phyloP scores from a whole-genome alignment of 2,797 vertebrate genomes.

The Darevskia nairensis region DNA sequence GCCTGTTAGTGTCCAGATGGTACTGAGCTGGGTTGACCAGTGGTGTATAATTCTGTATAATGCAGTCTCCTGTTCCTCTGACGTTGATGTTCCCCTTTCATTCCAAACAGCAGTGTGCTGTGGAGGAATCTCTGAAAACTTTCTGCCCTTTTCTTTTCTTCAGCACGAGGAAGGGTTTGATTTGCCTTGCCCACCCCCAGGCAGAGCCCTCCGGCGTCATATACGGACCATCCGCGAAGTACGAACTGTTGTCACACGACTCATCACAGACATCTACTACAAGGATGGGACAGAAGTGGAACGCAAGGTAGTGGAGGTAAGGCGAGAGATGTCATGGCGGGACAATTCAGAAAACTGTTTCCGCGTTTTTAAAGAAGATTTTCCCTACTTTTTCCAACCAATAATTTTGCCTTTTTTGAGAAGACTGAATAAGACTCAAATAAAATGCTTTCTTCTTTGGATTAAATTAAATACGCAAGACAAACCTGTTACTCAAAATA shows the following conservation, averaged over 20 bases:
- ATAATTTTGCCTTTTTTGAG: too few relatives aligned
- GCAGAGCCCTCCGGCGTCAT: conserved; percentile 83
- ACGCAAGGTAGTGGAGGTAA: conserved; percentile 91
- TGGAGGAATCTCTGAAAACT: too few relatives aligned
- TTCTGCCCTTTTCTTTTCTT: background rate
- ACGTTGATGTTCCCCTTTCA: background rate
- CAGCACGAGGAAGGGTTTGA: conserved; percentile 82
- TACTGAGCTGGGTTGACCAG: background rate
- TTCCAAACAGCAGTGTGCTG: background rate
- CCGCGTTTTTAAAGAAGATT: too few relatives aligned
- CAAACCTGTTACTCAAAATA: background rate
- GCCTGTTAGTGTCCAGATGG: background rate
- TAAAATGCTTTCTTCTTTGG: too few relatives aligned
- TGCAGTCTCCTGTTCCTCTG: too few relatives aligned
- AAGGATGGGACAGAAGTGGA: conserved; percentile 93
- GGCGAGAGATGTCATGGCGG: background rate
- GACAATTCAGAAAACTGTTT: background rate
- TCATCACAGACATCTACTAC: conserved; percentile 96
- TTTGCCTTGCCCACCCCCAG: conserved; percentile 75
- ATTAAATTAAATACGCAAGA: background rate
- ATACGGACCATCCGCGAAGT: conserved; percentile 92
- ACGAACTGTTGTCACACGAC: conserved; percentile 89
- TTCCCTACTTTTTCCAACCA: too few relatives aligned
- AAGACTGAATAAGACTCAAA: too few relatives aligned
- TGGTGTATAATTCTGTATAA: too few relatives aligned